Conservation (phyloP, 2,888 invertebrate species). For the Temnothorax ravouxi region DNA sequence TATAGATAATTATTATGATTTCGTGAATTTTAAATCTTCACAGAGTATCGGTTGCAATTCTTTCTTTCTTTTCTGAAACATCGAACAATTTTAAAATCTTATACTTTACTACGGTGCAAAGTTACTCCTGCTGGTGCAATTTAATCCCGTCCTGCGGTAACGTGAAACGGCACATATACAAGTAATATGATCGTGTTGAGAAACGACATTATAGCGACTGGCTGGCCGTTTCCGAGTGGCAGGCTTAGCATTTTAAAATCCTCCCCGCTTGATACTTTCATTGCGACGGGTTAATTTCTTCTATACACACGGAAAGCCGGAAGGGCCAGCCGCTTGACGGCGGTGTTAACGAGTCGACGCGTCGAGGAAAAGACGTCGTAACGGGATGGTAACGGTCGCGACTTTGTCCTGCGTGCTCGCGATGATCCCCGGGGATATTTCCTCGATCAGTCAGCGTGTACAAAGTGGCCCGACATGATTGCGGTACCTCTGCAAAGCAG, state of each 20-base stretch:
- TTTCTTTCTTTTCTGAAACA: neutral
- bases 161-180: conserved; percentile 39
- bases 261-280: neutral
- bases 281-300: conserved; percentile 34
- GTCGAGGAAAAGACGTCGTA: conserved; percentile 27
- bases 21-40: neutral
- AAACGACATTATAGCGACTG: conserved; percentile 31
- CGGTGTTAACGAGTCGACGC: conserved; percentile 36
- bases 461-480: conserved; percentile 65
- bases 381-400: conserved; percentile 61
- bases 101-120: conserved; percentile 13
- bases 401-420: conserved; percentile 45
- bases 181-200: conserved; percentile 45
- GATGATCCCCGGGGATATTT: conserved; percentile 48
- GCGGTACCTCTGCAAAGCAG: conserved; percentile 82
- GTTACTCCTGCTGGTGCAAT: conserved; percentile 40
- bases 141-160: conserved; percentile 37
- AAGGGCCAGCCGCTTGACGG: conserved; percentile 18
- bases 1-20: too few species aligned
- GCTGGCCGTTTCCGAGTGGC: conserved; percentile 6
- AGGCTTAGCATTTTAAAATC: neutral
- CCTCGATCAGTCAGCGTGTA: conserved; percentile 16
- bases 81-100: conserved; percentile 15
- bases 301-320: conserved; percentile 36
- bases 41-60: too few species aligned